Evolutionary conservation across 2,888 invertebrate genomes (phyloP).

Genomic region (Bimastos eiseni): DNA sequence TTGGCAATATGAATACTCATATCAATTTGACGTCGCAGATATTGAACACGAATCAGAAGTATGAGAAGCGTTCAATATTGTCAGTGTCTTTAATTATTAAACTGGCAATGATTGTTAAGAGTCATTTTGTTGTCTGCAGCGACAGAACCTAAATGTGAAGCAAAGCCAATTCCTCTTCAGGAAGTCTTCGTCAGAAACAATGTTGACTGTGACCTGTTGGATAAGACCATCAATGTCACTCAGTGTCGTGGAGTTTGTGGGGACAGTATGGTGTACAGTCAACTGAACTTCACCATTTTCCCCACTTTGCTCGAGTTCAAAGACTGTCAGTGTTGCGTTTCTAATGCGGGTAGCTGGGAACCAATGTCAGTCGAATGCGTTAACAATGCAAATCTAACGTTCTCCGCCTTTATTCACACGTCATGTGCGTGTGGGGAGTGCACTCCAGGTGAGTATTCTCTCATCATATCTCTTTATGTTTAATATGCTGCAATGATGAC

Average conservation of each 20-base stretch:
- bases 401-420: not conserved
- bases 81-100: too few relatives aligned
- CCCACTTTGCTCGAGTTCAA: not conserved
- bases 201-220: not conserved
- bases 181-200: not conserved
- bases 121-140: not conserved
- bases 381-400: not conserved
- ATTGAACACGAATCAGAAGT: too few relatives aligned
- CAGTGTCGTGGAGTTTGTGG: not conserved
- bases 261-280: not conserved
- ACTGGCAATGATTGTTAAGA: not conserved
- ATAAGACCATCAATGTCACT: not conserved
- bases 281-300: constrained; percentile 5
- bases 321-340: not conserved
- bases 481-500: too few relatives aligned
- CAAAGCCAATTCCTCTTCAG: not conserved
- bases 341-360: not conserved
- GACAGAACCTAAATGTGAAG: not conserved
- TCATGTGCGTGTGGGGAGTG: not conserved
- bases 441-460: not conserved
- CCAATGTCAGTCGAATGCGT: not conserved
- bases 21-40: too few relatives aligned
- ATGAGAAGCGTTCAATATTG: too few relatives aligned
- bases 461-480: too few relatives aligned
- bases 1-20: too few relatives aligned